Evolutionary conservation across 2,113 vertebrate genomes (phyloP).

Genomic region (Ornithorhynchus anatinus): DNA sequence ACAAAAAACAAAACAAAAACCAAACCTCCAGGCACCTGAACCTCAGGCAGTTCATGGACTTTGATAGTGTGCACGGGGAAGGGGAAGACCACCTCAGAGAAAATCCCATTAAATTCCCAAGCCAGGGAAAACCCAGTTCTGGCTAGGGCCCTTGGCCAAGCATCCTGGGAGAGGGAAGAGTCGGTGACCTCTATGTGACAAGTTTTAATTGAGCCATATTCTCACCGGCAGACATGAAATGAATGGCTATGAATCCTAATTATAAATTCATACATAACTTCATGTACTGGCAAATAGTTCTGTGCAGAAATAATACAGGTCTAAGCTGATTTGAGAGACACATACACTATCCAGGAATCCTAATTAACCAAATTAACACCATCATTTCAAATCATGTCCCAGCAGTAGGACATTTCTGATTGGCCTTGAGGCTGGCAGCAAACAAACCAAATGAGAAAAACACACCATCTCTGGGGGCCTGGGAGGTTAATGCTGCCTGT

Average conservation of each 20-base stretch:
- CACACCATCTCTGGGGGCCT: slow-evolving; percentile 1
- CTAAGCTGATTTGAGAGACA: slow-evolving; percentile 67
- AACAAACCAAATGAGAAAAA: slow-evolving; percentile 58
- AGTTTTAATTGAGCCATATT: slow-evolving; percentile 63
- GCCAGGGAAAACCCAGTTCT: not conserved
- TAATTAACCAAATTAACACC: slow-evolving; percentile 75
- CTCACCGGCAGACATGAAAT: slow-evolving; percentile 65
- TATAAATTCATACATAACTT: slow-evolving; percentile 68
- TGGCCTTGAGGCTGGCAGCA: slow-evolving; percentile 60
- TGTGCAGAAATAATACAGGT: slow-evolving; percentile 49
- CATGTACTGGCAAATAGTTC: slow-evolving; percentile 60
- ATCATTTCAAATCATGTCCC: slow-evolving; percentile 71
- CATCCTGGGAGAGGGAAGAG: not conserved
- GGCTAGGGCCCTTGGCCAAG: too few species aligned
- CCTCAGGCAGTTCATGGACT: too few species aligned
- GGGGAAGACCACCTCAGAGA: too few species aligned
- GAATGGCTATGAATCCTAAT: slow-evolving; percentile 68
- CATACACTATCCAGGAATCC: slow-evolving; percentile 57
- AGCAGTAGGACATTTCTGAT: slow-evolving; percentile 62
- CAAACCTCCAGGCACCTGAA: too few species aligned
- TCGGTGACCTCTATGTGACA: slow-evolving; percentile 4
- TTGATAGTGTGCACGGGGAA: not conserved
- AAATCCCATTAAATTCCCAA: too few species aligned
- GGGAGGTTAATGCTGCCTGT: not conserved
- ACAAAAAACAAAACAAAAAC: too few species aligned